Conservation (phyloP, 2,888 invertebrate genomes). For the Ganaspis brasiliensis region DNA sequence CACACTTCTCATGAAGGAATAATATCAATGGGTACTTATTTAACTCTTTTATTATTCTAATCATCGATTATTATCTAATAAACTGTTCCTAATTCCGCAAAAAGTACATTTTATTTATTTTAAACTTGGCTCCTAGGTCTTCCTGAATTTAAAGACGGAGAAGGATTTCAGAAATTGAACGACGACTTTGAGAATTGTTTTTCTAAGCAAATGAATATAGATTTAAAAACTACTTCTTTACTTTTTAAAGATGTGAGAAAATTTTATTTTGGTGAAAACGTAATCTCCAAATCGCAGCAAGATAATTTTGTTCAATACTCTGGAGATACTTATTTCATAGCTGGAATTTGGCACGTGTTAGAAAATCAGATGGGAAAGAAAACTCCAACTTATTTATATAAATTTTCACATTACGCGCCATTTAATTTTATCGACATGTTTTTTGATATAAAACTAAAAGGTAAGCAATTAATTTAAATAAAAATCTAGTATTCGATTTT, state of each 20-base stretch:
- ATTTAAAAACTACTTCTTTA: constrained; percentile 67
- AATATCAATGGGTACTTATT: constrained; percentile 48
- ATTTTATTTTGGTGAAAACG: constrained; percentile 81
- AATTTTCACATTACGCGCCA: constrained; percentile 76
- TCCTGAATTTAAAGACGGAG: too few relatives aligned
- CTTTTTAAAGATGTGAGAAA: constrained; percentile 77
- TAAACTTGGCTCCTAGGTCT: not conserved
- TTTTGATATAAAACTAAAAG: not conserved
- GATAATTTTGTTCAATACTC: constrained; percentile 81
- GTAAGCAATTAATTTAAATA: not conserved
- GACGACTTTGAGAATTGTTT: too few relatives aligned
- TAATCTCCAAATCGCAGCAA: constrained; percentile 74
- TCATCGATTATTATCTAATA: too few relatives aligned
- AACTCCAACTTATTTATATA: constrained; percentile 82
- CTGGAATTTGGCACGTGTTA: constrained; percentile 80
- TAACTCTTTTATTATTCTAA: too few relatives aligned
- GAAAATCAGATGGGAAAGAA: constrained; percentile 78
- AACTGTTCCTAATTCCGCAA: too few relatives aligned
- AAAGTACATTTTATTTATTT: not conserved
- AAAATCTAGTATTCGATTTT: too few relatives aligned
- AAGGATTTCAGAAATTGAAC: too few relatives aligned
- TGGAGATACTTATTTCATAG: constrained; percentile 82
- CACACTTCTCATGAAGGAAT: constrained; percentile 81
- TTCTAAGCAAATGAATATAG: constrained; percentile 73
- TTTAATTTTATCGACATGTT: constrained; percentile 79